phyloP scores from a whole-genome alignment of 2,888 invertebrate genomes.

The Trimorus sp. region DNA sequence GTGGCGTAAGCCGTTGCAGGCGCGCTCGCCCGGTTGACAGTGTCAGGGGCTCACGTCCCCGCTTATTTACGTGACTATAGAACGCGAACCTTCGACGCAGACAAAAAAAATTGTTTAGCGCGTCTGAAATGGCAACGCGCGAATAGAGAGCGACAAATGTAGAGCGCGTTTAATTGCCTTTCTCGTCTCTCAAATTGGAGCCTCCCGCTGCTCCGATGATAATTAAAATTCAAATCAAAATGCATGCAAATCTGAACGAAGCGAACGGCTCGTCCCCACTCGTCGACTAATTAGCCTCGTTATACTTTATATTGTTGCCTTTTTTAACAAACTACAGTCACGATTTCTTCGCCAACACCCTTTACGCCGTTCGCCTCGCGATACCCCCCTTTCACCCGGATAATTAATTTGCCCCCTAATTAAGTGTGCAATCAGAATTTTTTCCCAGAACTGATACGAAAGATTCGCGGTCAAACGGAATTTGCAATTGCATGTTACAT shows the following conservation, averaged over 20 bases:
- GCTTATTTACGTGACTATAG: too few species aligned
- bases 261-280: constrained; percentile 11
- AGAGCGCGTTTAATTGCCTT: too few species aligned
- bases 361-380: constrained; percentile 35
- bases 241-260: constrained; percentile 12
- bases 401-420: constrained; percentile 48
- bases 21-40: not conserved
- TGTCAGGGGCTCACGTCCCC: constrained; percentile 7
- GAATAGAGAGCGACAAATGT: too few species aligned
- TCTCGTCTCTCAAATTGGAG: too few species aligned
- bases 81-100: too few species aligned
- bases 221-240: constrained; percentile 20
- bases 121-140: too few species aligned
- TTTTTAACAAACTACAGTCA: too few species aligned
- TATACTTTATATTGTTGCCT: constrained; percentile 19
- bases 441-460: constrained; percentile 19
- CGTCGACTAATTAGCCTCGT: constrained; percentile 26
- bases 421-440: constrained; percentile 34
- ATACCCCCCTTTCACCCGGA: constrained; percentile 14
- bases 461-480: constrained; percentile 12
- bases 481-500: too few species aligned
- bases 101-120: too few species aligned
- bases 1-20: not conserved
- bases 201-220: not conserved
- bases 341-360: constrained; percentile 5